Base-by-base conservation (phyloP, 2,797 vertebrate species). In the Apogon hyalosoma region DNA sequence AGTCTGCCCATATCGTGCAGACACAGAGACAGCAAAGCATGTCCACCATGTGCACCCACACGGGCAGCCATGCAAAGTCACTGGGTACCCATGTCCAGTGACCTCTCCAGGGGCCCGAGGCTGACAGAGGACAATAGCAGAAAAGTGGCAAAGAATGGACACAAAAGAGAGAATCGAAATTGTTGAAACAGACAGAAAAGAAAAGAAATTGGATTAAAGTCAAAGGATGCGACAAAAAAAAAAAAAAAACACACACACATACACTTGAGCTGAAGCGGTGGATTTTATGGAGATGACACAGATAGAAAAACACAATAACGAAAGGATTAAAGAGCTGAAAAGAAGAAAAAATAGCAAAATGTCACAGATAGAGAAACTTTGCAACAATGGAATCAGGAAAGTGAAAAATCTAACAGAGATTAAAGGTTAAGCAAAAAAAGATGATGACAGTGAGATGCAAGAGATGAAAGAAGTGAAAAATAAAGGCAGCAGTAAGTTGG, bases 1-100 rank as follows among this genome's bases (percentile, higher is more conserved):
- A 3, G 73, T 80, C 61, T 63, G 75, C 36, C 69, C 54, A 45
- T 68, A 72, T 66, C 67, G 42, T 58, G 73, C 1, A 28, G 24
- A 10, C 65, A 54, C 54, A 73, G 58, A 50, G 66, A 70, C 67
- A 13, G 63, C 24, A 14, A 62, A 63, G 40, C 80, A 46, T 39
- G 56, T 56, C 41, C 42, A 47, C 64, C 73, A 59, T 11, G 43
- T 65, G 62, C 78, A 62, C 68, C 45, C 43, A 19, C 51, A 46
- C 60, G 64, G 53, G 63, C 51, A 63, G 53, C 73, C 42, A 38
- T 63, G 62, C 48, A 57, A 42, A 63, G 53, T 72, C 41, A 60
- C 43, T 10, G 51, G 70, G 77, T 72, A 45, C 73, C 63, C 64
- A 75, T 80, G 82, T 63, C 71, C 70, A 63, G 31, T 73, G 81